Evolutionary conservation across 2,888 invertebrate species (phyloP), one percentile per base, ranked within the genome.

Genomic region (Phoenoteleia sp.): DNA sequence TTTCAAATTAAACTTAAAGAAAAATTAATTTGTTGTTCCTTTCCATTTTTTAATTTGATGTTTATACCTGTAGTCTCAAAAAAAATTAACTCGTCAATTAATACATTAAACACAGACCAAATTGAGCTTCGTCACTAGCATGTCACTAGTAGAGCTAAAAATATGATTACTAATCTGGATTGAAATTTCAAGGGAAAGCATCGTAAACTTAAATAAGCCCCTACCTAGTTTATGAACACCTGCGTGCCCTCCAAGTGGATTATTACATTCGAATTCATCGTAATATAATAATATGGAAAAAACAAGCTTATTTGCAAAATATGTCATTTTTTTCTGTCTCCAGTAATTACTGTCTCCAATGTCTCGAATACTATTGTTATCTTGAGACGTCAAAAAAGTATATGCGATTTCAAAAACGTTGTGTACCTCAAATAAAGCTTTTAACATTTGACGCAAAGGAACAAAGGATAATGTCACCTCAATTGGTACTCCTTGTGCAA

Each of bases 61-160:
- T 7, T 42, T 23, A 86, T 85, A 6, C 81, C 80, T 21, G 67
- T 23, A 36, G 21, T 60, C 54, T 82, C 81, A 42, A 86, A 62
- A 60, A 25, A 62, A 52, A 39, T 71, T 15, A 86, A 47, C 29
- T 74, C 36, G 5, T 72, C 52, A 15, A 82, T 82, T 33, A 80
- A 21, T 19, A 27, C 29, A 21, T 60, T 1, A 42, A 42, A 42
- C 3, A 13, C 42, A 13, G 13, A 13, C 42, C 42, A 11, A 15
- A n/a, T 3, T 3, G 13, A 3, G 0, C 17, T 39, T 39, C 36
- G 13, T 60, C 60, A 21, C 11, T 13, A 23, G 36, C 6, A 23
- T 60, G 39, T 36, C n/a, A 39, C 39, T 1, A 60, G n/a, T 9
- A 60, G 5, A 3, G 60, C 60, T 21, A 60, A 60, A 33, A 60